These are phyloP conservation scores for Caenorhabditis tropicalis DNA, from an alignment of 1,140 invertebrate genomes.

Conservation along the genomic window DNA sequence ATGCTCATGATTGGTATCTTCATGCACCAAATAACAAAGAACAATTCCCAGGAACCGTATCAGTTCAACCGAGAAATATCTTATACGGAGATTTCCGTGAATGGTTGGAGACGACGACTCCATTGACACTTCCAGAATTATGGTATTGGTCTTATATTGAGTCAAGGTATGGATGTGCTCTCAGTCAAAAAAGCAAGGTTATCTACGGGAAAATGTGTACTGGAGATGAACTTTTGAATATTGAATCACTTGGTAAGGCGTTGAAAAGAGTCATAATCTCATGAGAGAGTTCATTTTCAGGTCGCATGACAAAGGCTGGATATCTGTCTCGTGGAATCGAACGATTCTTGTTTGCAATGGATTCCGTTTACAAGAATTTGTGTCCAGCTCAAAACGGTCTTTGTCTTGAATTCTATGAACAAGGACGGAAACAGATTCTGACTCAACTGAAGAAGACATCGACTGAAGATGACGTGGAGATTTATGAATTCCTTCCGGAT, in stretches of 20 bases:
- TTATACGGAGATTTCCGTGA: slow-evolving; percentile 61
- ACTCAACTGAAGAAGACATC: slow-evolving; percentile 59
- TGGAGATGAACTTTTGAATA: slow-evolving; percentile 66
- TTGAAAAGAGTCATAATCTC: neutral
- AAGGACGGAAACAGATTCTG: slow-evolving; percentile 61
- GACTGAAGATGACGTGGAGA: slow-evolving; percentile 65
- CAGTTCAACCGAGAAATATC: slow-evolving; percentile 67
- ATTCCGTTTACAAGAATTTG: slow-evolving; percentile 56
- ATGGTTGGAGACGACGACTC: slow-evolving; percentile 62
- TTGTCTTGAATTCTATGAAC: slow-evolving; percentile 64
- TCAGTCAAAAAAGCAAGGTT: slow-evolving; percentile 58
- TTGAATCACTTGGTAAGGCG: slow-evolving; percentile 52
- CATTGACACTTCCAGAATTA: slow-evolving; percentile 63
- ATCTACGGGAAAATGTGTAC: slow-evolving; percentile 67
- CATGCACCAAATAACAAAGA: slow-evolving; percentile 59
- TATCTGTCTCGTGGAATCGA: slow-evolving; percentile 65
- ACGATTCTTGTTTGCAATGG: slow-evolving; percentile 62
- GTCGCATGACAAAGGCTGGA: slow-evolving; percentile 66
- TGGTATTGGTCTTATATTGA: slow-evolving; percentile 70
- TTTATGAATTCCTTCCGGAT: slow-evolving; percentile 59
- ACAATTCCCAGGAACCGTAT: slow-evolving; percentile 66
- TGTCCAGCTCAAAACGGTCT: slow-evolving; percentile 60
- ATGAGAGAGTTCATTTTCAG: slow-evolving; percentile 16
- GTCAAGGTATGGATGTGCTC: slow-evolving; percentile 64
- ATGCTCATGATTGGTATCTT: slow-evolving; percentile 68